Evolutionary conservation across 53 echinoderm and acorn worm genomes (phyloP).

Genomic region (Pentamera pediparva): DNA sequence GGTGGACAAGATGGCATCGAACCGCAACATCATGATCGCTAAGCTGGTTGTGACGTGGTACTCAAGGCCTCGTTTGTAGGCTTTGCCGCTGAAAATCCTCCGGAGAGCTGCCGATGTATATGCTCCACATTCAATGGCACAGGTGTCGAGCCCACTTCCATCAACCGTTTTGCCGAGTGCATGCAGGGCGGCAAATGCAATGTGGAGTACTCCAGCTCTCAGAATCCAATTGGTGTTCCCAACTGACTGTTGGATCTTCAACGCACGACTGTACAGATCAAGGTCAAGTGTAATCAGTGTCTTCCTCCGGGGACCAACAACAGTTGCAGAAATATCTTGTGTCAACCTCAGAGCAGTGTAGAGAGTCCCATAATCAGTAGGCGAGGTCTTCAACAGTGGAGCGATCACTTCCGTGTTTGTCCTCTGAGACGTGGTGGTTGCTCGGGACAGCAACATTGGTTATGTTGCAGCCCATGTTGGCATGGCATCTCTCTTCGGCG

Average conservation of each 20-base stretch:
- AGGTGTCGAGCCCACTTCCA: slow-evolving; percentile 41
- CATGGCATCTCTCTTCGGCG: background rate
- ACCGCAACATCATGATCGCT: slow-evolving; percentile 42
- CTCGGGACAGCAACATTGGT: slow-evolving; percentile 19
- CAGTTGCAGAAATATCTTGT: slow-evolving; percentile 38
- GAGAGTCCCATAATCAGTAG: slow-evolving; percentile 37
- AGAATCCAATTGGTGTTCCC: slow-evolving; percentile 41
- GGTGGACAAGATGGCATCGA: slow-evolving; percentile 21
- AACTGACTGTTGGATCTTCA: slow-evolving; percentile 34
- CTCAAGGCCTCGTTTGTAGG: slow-evolving; percentile 47
- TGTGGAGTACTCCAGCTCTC: slow-evolving; percentile 37
- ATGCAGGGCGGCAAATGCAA: slow-evolving; percentile 35
- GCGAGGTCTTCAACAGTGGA: too few species aligned
- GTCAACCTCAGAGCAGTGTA: slow-evolving; percentile 41
- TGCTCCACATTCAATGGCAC: slow-evolving; percentile 34
- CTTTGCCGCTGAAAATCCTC: slow-evolving; percentile 42
- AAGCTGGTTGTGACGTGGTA: slow-evolving; percentile 38
- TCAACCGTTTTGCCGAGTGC: slow-evolving; percentile 39
- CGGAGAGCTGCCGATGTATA: slow-evolving; percentile 32
- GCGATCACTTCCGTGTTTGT: too few species aligned
- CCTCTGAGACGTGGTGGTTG: too few species aligned
- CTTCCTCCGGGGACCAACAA: slow-evolving; percentile 32
- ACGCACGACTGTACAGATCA: slow-evolving; percentile 43
- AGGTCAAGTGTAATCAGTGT: slow-evolving; percentile 43
- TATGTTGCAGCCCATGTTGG: slow-evolving; percentile 31